Conservation (phyloP, 2,888 invertebrate species). For the Lasioglossum vierecki region DNA sequence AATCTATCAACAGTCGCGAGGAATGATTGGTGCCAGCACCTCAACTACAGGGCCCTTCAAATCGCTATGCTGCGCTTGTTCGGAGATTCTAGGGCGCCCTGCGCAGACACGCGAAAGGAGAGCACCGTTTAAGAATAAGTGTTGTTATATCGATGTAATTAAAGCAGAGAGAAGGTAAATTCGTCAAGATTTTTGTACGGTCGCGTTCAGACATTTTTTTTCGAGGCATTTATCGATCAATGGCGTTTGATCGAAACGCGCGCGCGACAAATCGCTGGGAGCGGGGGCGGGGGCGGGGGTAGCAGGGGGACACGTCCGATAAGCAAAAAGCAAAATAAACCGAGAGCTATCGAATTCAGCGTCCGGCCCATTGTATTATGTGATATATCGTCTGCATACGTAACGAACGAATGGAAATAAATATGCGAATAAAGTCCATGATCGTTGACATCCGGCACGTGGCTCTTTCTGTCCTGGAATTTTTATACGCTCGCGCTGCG, state of each 20-base stretch:
- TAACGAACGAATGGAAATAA: conserved; percentile 65
- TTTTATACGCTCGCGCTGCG: neutral
- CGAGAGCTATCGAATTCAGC: conserved; percentile 44
- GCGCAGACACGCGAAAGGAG: neutral
- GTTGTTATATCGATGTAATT: conserved; percentile 36
- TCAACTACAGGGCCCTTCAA: neutral
- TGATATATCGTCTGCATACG: conserved; percentile 67
- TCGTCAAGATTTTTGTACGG: conserved; percentile 27
- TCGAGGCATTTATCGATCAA: conserved; percentile 1
- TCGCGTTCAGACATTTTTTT: neutral
- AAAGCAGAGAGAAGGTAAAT: neutral
- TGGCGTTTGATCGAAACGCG: neutral
- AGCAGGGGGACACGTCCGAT: conserved; percentile 41
- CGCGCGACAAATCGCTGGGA: neutral
- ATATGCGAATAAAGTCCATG: conserved; percentile 64
- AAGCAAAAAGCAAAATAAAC: conserved; percentile 4
- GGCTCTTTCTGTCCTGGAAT: neutral
- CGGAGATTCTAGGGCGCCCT: neutral
- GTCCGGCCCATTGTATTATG: conserved; percentile 67
- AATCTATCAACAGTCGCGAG: neutral
- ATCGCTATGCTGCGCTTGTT: neutral
- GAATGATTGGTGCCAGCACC: neutral
- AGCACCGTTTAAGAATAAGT: neutral
- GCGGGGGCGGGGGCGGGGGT: neutral
- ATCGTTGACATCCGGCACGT: conserved; percentile 29